Percentiles rank a stretch among this genome's conserved stretches.
Evolutionary conservation across 64 coral and sea anemone species (phyloP).

Genomic region (Montipora foliosa): DNA sequence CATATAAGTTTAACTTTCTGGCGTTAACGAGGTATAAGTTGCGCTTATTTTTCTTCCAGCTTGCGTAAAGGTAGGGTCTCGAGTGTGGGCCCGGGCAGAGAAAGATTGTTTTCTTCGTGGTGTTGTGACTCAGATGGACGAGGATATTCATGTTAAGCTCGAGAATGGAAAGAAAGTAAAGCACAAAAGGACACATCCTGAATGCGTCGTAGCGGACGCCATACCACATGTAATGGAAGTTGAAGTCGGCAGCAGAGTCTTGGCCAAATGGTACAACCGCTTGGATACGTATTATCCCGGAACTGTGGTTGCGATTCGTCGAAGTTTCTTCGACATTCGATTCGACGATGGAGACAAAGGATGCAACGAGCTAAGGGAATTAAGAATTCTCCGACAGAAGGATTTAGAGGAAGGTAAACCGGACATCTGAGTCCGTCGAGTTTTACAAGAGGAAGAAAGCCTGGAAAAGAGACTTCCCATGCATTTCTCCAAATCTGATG

Average conservation of each 20-base stretch:
- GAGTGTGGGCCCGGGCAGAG: slow-evolving; percentile 85
- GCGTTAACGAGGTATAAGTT: not conserved
- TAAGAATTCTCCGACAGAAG: slow-evolving; percentile 80
- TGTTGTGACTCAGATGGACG: slow-evolving; percentile 79
- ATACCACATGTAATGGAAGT: slow-evolving; percentile 82
- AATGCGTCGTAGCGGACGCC: slow-evolving; percentile 71
- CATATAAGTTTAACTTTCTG: not conserved
- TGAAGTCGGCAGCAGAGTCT: slow-evolving; percentile 79
- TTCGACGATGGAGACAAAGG: slow-evolving; percentile 95
- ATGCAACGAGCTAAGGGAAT: slow-evolving; percentile 80
- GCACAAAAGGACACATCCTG: slow-evolving; percentile 66
- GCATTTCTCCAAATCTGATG: no score
- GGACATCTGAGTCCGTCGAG: not conserved
- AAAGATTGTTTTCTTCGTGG: slow-evolving; percentile 86
- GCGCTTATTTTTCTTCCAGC: slow-evolving; percentile 19
- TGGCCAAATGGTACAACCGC: slow-evolving; percentile 87
- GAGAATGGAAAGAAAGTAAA: slow-evolving; percentile 86
- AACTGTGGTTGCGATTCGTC: slow-evolving; percentile 64
- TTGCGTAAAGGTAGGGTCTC: slow-evolving; percentile 82
- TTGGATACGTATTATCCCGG: slow-evolving; percentile 90
- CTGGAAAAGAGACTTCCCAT: no score
- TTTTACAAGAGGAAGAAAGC: no score
- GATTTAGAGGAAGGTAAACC: slow-evolving; percentile 62
- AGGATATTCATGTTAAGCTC: slow-evolving; percentile 86
- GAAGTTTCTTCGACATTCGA: slow-evolving; percentile 75